These are phyloP conservation scores for Agrilus cyanescens DNA, from an alignment of 2,888 invertebrate genomes.

Conservation along the genomic window DNA sequence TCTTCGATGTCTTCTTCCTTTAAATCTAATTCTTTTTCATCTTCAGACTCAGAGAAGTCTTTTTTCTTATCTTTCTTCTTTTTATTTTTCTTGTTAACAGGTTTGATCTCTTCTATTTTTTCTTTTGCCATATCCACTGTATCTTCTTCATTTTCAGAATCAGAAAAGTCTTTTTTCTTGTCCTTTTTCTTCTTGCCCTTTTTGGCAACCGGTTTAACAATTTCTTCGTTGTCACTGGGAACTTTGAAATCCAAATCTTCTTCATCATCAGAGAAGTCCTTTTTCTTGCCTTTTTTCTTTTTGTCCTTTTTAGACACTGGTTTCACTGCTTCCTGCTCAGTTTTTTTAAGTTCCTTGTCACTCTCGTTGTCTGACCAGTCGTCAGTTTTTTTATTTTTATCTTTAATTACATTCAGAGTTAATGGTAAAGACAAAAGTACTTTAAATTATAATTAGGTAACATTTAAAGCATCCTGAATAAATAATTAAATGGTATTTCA, in stretches of 20 bases:
- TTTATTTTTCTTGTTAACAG: conserved; percentile 25
- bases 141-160: conserved; percentile 11
- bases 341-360: conserved; percentile 2
- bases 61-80: conserved; percentile 23
- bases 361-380: too few species aligned
- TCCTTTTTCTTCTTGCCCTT: conserved; percentile 45
- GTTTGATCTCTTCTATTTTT: conserved; percentile 28
- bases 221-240: conserved; percentile 23
- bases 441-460: too few species aligned
- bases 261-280: conserved; percentile 31
- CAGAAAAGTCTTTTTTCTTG: conserved; percentile 33
- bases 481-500: too few species aligned
- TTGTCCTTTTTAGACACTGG: conserved; percentile 7
- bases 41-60: conserved; percentile 10
- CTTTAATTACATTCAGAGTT: too few species aligned
- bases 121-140: conserved; percentile 15
- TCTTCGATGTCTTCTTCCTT: conserved; percentile 26
- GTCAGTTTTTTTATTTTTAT: too few species aligned
- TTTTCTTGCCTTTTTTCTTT: conserved; percentile 24
- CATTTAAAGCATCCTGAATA: too few species aligned
- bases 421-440: too few species aligned
- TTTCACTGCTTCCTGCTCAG: conserved; percentile 5
- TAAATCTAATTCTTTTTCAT: conserved; percentile 21
- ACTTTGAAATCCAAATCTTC: conserved; percentile 16
- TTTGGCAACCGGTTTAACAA: conserved; percentile 35